These are phyloP conservation scores for Bettongia penicillata DNA, from an alignment of 2,113 vertebrate genomes.

Conservation along the genomic window DNA sequence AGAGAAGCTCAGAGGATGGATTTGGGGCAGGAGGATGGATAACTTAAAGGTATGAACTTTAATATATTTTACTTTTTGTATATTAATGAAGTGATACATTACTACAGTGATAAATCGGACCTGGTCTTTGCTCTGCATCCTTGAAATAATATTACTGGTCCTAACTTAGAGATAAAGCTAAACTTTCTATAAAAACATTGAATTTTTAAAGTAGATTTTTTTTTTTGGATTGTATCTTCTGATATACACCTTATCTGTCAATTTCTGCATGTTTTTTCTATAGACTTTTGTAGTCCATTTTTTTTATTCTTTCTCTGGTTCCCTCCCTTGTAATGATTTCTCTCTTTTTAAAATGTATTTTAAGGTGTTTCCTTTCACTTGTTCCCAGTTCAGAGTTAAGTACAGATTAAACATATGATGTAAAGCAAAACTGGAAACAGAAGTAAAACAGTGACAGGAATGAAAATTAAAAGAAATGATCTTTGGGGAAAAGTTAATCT, in stretches of 20 bases:
- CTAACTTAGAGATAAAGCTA: conserved; percentile 16
- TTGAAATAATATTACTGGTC: neutral
- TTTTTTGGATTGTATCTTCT: neutral
- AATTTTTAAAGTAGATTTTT: neutral
- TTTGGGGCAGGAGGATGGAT: neutral
- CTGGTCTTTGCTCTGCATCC: neutral
- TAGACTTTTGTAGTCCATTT: neutral
- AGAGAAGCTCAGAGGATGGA: neutral
- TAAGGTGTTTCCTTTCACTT: neutral
- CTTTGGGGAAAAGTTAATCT: neutral
- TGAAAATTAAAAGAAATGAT: neutral
- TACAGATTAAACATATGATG: neutral
- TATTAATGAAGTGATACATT: neutral
- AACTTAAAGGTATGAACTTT: neutral
- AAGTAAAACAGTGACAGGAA: conserved; percentile 3
- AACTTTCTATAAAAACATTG: neutral
- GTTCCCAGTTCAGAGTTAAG: neutral
- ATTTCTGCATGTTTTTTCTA: neutral
- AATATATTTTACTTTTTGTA: conserved; percentile 13
- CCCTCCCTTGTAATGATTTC: neutral
- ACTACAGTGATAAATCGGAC: neutral
- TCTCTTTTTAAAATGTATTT: neutral
- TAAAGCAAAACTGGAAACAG: neutral
- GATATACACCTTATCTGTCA: neutral
- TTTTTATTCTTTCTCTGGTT: neutral